Evolutionary conservation across 2,797 vertebrate genomes (phyloP), one percentile per base, ranked within the genome.

Genomic region (Tapera naevia): DNA sequence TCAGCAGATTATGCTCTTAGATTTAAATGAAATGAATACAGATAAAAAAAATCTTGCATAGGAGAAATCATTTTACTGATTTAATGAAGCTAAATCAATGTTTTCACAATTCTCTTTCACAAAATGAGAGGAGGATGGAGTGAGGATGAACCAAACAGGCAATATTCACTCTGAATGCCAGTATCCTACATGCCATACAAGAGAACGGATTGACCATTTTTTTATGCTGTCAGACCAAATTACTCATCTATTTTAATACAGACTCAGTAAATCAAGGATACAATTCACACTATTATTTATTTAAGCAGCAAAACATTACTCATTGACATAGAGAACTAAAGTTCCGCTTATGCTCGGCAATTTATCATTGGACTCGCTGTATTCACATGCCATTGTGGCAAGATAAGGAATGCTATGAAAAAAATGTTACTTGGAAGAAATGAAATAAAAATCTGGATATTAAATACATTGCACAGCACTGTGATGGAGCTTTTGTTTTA

Each of bases 231-330:
- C 65, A 93, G 70, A 93, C 66, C 54, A 89, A 24, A 7, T 35
- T 93, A 33, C 22, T 91, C 23, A 46, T 90, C 43, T 56, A 17
- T 75, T 95, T 96, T 72, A 61, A 48, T 72, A 86, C 60, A 70
- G 58, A 37, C 21, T 91, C 78, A 60, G 51, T 80, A 89, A 92
- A 94, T 95, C 16, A 87, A 60, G 60, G 27, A n/a, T 87, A 92
- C 54, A 45, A 89, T 95, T 96, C 85, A 70, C 43, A 71, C 41
- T 62, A 85, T 69, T 84, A 91, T 94, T 93, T 93, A 73, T 79
- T 57, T 91, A 93, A 89, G 60, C 53, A 92, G 46, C 27, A 82
- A 85, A 93, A 80, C 10, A 82, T 91, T 91, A 75, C n/a, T 89
- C 84, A 80, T 46, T 79, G 82, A 72, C 50, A 66, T 22, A 54